Evolutionary conservation across 1,140 invertebrate genomes (phyloP), one percentile per base, ranked within the genome.

Genomic region (Anadara kagoshimensis): DNA sequence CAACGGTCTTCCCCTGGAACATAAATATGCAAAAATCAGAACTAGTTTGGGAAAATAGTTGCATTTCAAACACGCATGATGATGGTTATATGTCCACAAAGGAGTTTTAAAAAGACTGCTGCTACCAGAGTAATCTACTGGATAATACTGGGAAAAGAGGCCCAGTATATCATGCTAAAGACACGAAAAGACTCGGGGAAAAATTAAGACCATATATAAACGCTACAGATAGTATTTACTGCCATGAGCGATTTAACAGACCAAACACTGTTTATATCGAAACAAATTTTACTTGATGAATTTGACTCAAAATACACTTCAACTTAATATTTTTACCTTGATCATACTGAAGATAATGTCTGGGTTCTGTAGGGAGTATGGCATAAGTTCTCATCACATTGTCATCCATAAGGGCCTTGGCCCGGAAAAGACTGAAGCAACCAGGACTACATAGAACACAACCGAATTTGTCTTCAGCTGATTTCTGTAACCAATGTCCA

Each of bases 371-470:
- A 49, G 75, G 74, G 26, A 72, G 29, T 11, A 71, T 87, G 0
- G 98, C 98, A 85, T 99, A 99, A 86, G 95, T 96, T 83, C 94
- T 94, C 97, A 99, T 99, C 1, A 99, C 97, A 84, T 99, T 99
- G 83, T 99, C 97, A 83, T 99, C 97, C 97, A 99, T 99, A 26
- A 99, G 91, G 78, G 97, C 96, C n/a, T 82, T 80, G 14, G 76
- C 97, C 87, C 98, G 92, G 90, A 99, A 99, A 0, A 99, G 92
- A 0, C 97, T 98, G 90, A 99, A 99, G 90, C 98, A 99, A 66
- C 98, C 98, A n/a, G 98, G 98, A 67, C 79, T 85, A 79, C 92
- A 93, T 22, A 93, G 88, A 1, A 93, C 92, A 83, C 92, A 93
- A 18, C 92, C 92, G 73, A 93, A 91, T 83, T 92, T 90, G 78